Conservation (phyloP, 2,797 vertebrate species). For the Acanthurus lineatus region DNA sequence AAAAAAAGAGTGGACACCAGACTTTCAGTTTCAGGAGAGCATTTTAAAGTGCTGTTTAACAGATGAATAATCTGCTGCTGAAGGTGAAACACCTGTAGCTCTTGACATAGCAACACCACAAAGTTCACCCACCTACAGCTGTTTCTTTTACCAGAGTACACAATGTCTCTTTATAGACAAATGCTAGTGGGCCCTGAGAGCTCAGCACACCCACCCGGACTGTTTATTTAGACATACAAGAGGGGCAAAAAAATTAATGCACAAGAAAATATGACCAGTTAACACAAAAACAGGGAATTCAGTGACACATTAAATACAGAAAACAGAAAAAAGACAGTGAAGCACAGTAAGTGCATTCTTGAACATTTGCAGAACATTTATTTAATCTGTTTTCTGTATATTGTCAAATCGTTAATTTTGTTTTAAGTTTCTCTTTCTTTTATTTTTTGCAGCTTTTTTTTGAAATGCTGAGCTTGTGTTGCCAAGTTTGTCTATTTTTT, state of each 20-base stretch:
- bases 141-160: neutral
- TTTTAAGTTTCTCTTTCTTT: neutral
- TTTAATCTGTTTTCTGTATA: neutral
- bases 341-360: neutral
- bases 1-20: constrained; percentile 29
- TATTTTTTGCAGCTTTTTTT: constrained; percentile 1
- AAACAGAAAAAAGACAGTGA: neutral
- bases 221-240: too few species aligned
- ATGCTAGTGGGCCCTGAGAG: neutral
- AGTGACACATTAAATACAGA: neutral
- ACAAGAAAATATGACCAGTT: neutral
- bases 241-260: neutral
- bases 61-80: constrained; percentile 38
- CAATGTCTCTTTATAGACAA: constrained; percentile 1
- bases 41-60: constrained; percentile 35
- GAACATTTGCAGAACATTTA: neutral
- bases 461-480: constrained; percentile 7
- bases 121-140: constrained; percentile 1
- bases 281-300: neutral
- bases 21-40: constrained; percentile 46
- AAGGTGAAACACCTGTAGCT: constrained; percentile 60
- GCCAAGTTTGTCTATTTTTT: constrained; percentile 2
- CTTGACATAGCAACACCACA: neutral
- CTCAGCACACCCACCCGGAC: neutral
- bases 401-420: neutral